phyloP scores from a whole-genome alignment of 92 coral and sea anemone genomes.

The Virgularia gustaviana region DNA sequence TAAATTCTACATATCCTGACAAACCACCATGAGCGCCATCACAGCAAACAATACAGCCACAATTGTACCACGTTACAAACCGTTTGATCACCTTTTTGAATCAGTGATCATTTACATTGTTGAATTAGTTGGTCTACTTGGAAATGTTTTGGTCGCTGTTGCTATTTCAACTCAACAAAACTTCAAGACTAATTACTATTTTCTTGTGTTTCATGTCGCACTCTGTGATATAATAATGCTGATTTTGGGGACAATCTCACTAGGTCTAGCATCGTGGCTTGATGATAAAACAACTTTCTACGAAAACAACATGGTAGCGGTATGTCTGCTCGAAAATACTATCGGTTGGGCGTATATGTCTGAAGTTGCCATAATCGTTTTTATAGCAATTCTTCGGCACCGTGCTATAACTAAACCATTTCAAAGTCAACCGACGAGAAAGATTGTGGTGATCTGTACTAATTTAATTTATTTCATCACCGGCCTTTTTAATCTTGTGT shows the following conservation, averaged over 20 bases:
- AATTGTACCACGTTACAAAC: not conserved
- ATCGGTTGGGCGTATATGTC: not conserved
- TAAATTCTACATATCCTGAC: no score
- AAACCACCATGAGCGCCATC: not conserved
- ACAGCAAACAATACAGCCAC: not conserved
- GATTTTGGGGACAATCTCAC: not conserved
- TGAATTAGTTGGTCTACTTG: not conserved
- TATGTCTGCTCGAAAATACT: not conserved
- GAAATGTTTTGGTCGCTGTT: not conserved
- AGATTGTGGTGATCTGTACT: no score
- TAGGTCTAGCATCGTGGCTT: not conserved
- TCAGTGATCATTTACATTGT: no score
- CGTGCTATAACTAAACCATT: not conserved
- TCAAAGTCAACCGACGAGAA: not conserved
- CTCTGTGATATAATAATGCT: not conserved
- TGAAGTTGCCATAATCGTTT: not conserved
- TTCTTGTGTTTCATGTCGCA: not conserved
- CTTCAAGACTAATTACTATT: not conserved
- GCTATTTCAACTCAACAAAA: not conserved
- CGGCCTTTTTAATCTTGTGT: not conserved
- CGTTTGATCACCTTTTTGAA: not conserved
- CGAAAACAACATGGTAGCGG: not conserved
- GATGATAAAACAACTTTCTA: not conserved
- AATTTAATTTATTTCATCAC: not conserved
- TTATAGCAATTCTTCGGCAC: conserved; percentile 3